Evolutionary conservation across 2,797 vertebrate genomes (phyloP).

Genomic region (Picus viridis): DNA sequence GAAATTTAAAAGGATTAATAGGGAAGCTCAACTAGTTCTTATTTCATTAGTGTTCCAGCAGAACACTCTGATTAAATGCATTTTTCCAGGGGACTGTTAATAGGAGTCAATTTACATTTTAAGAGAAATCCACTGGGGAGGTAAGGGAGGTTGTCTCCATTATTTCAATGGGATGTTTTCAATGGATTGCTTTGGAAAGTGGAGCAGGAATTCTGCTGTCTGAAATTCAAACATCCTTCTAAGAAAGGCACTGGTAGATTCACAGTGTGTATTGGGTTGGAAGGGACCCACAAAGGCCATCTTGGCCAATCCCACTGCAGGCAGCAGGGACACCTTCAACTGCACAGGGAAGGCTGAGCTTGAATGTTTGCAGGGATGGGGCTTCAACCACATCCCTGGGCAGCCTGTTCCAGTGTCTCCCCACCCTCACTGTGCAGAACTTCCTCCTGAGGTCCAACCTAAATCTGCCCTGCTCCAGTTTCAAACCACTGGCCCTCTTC

Average conservation of each 20-base stretch:
- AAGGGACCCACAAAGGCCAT: no score
- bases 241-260: neutral
- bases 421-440: no score
- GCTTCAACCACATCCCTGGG: no score
- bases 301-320: no score
- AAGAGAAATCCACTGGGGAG: constrained; percentile 14
- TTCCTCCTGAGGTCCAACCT: no score
- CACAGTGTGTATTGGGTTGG: no score
- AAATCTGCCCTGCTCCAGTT: no score
- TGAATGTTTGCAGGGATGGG: no score
- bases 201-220: neutral
- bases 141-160: neutral
- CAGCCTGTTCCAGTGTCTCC: no score
- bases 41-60: constrained; percentile 47
- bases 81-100: constrained; percentile 52
- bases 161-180: neutral
- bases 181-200: neutral
- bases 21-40: constrained; percentile 55
- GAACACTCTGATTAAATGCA: constrained; percentile 47
- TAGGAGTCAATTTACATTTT: constrained; percentile 36
- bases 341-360: no score
- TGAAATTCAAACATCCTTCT: neutral
- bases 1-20: constrained; percentile 56
- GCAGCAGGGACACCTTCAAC: no score
- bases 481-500: no score